Evolutionary conservation across 2,888 invertebrate species (phyloP), one percentile per base, ranked within the genome.

Genomic region (Penaeus monodon): DNA sequence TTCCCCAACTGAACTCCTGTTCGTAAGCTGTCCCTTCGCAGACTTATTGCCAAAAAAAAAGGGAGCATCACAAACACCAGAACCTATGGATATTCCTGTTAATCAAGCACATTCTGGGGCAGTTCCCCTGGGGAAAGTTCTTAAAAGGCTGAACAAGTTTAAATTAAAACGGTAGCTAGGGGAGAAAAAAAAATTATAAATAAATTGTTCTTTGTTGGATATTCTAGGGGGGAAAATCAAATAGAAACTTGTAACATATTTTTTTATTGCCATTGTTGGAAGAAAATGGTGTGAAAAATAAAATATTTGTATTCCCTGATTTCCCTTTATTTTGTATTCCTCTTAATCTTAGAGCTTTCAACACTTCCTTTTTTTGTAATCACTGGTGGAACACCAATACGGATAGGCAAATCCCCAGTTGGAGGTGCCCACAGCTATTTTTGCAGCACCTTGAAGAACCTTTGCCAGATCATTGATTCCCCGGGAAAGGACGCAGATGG

Each of bases 341-440:
- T 12, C 0, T 2, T 57, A 57, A 57, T 57, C 17, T 57, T 57
- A 12, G 17, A 57, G 57, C 57, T 57, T 57, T 57, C 33, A 17
- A 74, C 27, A 63, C 29, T 44, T 77, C 20, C 76, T 49, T 77
- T 22, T 64, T 24, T 73, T 85, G 8, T 90, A 92, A 87, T 92
- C 92, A 29, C 92, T 20, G 92, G 92, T 66, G 92, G 92, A 12
- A 92, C 92, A 12, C 92, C 92, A 8, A 63, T 92, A 49, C 91
- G 91, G 90, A 89, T 85, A 44, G 90, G 65, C 79, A 83, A 20
- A 87, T 81, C 87, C 22, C 88, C 88, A 20, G n/a, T 57, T 38
- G 66, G 88, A 7, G 90, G 88, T 79, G 92, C 92, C 88, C 91
- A 92, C 92, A 10, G 91, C 92, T 20, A 91, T 92, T 88, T 92